Evolutionary conservation across 2,797 vertebrate genomes (phyloP), one percentile per base, ranked within the genome.

Genomic region (Tragopan temminckii): DNA sequence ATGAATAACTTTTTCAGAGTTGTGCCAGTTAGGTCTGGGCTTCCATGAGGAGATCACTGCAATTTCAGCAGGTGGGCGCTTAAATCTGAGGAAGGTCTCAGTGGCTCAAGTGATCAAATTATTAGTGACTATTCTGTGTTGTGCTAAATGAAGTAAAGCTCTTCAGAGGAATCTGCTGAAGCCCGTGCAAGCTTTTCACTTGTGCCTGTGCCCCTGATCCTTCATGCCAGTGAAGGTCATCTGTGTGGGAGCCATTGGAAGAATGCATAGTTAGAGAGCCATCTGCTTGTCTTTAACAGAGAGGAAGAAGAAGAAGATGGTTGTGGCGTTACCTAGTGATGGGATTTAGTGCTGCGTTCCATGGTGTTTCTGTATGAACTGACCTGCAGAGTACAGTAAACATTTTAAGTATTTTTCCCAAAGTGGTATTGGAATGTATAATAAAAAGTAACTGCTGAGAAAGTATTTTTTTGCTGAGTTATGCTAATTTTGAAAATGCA

Each of bases 391-490:
- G 18, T 5, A 72, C 4, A 5, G 74, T 79, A 92, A 94, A 95
- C 48, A 67, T 43, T 77, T 81, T 43, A 58, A 79, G 42, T 38
- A 21, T 88, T 55, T 77, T 43, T 4, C 45, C 42, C 27, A 17
- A 80, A 92, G 92, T 86, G 42, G 36, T 70, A 0, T 58, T 89
- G 76, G 67, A 85, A 87, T 78, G 46, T 55, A 23, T 64, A 88
- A 88, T 86, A 93, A 93, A 94, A 95, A 95, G 83, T 90, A 88
- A 86, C 80, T 90, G 45, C 88, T 82, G 70, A 53, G 64, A 93
- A 95, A 90, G 86, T 90, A 95, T 61, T 95, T 95, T 95, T 97
- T 87, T 96, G 70, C 82, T 94, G 93, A 96, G 68, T 79, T 46
- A 63, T 82, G 72, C 68, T 94, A 33, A 96, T 97, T 96, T 92